A percentile compares a stretch with the other conserved stretches of the same genome.
Conservation (phyloP, 2,888 invertebrate species). For the Dicroscelio sp. region DNA sequence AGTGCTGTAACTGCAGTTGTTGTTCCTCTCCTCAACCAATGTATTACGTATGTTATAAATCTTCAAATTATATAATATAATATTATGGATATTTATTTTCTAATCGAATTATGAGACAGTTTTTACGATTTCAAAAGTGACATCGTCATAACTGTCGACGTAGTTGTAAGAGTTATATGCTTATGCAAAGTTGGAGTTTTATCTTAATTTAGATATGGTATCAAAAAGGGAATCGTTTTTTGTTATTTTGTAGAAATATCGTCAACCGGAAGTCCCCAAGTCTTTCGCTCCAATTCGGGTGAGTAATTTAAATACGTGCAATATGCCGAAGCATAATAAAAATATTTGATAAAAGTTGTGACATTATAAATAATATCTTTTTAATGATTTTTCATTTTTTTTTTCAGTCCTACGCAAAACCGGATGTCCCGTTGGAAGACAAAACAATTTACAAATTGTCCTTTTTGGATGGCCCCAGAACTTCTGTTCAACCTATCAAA, state of each 20-base stretch:
- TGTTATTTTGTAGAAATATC: conserved; percentile 48
- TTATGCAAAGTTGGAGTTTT: too few relatives aligned
- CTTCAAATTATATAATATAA: conserved; percentile 70
- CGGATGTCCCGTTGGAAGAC: conserved; percentile 92
- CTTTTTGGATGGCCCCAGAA: conserved; percentile 87
- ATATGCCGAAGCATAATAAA: too few relatives aligned
- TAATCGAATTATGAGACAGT: conserved; percentile 33
- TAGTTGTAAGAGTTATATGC: too few relatives aligned
- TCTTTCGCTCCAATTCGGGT: conserved; percentile 74
- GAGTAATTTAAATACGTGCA: too few relatives aligned
- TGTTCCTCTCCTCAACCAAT: conserved; percentile 56
- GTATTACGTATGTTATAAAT: conserved; percentile 78
- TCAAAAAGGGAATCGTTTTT: neutral
- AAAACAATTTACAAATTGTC: conserved; percentile 92
- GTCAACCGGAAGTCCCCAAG: conserved; percentile 50
- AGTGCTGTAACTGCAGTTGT: conserved; percentile 71
- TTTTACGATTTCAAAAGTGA: conserved; percentile 29
- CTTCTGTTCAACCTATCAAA: conserved; percentile 86
- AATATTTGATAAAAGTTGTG: too few relatives aligned
- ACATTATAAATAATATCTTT: too few relatives aligned
- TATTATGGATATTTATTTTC: conserved; percentile 47
- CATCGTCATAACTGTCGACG: too few relatives aligned
- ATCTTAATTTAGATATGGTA: neutral
- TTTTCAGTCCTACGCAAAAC: conserved; percentile 90
- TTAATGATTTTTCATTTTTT: too few relatives aligned